Evolutionary conservation across 2,888 invertebrate genomes (phyloP).

Genomic region (Tetrapedia diversipes): DNA sequence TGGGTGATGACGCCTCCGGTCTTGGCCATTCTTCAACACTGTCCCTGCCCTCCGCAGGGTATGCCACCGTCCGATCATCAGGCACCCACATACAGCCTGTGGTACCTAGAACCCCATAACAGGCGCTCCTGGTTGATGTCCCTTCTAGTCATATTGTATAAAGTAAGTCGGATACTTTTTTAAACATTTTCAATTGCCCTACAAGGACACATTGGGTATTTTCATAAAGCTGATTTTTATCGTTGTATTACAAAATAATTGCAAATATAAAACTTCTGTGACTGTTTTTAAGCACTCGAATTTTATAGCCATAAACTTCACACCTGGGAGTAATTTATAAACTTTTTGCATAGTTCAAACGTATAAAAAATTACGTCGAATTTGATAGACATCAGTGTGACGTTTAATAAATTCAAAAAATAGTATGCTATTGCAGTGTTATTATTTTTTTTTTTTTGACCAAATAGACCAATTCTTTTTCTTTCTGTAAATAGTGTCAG

Average conservation of each 20-base stretch:
- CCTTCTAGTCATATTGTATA: conserved; percentile 96
- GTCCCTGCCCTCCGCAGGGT: conserved; percentile 89
- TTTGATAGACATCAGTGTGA: too few species aligned
- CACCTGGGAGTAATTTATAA: too few species aligned
- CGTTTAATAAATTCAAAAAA: too few species aligned
- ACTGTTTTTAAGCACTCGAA: too few species aligned
- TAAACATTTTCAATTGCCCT: neutral
- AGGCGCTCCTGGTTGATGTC: conserved; percentile 97
- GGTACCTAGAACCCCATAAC: conserved; percentile 93
- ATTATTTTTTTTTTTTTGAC: neutral
- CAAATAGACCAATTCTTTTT: neutral
- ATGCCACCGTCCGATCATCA: conserved; percentile 85
- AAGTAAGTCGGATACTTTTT: conserved; percentile 85
- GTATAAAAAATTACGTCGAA: too few species aligned
- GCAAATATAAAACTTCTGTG: too few species aligned
- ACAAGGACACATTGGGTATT: too few species aligned
- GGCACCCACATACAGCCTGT: conserved; percentile 92
- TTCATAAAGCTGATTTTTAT: too few species aligned
- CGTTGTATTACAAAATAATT: too few species aligned
- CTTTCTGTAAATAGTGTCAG: conserved; percentile 86
- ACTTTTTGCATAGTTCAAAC: too few species aligned
- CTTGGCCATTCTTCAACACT: conserved; percentile 91
- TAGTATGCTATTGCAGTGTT: too few species aligned
- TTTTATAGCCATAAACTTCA: too few species aligned
- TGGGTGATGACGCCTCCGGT: conserved; percentile 94